Evolutionary conservation across 2,113 vertebrate species (phyloP), one percentile per base, ranked within the genome.

Genomic region (Paratilapia polleni): DNA sequence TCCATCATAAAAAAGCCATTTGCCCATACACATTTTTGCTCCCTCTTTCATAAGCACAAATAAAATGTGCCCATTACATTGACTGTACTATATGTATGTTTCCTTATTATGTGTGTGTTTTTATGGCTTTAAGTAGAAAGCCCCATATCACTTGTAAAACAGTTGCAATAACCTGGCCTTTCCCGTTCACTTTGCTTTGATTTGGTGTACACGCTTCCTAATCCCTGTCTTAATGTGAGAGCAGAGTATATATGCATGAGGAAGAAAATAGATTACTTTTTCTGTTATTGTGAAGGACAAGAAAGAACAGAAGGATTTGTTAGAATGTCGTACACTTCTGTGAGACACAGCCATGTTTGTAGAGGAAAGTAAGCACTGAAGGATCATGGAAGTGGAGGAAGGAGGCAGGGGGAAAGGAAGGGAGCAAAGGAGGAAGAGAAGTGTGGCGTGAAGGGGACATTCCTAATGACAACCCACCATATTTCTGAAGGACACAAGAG

Each of bases 401-500:
- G 81, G 78, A 82, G 81, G 80, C 74, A 79, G 63, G 28, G 70
- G 77, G 41, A 75, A 60, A 59, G 52, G 26, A 83, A 81, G 58
- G 76, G 34, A 81, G 62, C 20, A 36, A 85, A 86, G 76, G 70
- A 87, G 83, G 77, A 60, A 75, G 78, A 88, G 87, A 92, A 93
- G 87, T 85, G 88, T 85, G 90, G 88, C 88, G 62, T 93, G 91
- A 94, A 94, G 92, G 86, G 88, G 90, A 92, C 92, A 89, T 84
- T 92, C 87, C 78, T 90, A 90, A 93, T 94, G 79, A 91, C 64
- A 91, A 93, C 88, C 89, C 89, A 87, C 86, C 90, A 91, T 91
- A 89, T 93, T 91, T 95, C 93, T 96, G 95, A 97, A 97, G 96
- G 96, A 96, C 96, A 96, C 95, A 61, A 93, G 94, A 94, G 80